phyloP scores from a whole-genome alignment of 2,797 vertebrate genomes.

The Channallabes apus region DNA sequence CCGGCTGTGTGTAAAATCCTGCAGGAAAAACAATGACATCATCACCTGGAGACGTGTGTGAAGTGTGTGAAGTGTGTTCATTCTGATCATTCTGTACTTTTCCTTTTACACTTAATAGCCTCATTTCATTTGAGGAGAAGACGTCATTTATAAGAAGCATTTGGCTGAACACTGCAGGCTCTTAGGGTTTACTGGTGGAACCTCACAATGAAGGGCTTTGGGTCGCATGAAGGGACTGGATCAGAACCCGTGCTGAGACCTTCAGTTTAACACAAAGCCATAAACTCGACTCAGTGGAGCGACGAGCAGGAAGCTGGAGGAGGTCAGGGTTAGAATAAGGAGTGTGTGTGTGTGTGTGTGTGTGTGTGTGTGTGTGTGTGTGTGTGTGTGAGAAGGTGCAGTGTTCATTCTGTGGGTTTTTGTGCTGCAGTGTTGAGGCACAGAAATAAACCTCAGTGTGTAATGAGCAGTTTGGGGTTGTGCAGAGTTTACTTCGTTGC shows the following conservation, averaged over 20 bases:
- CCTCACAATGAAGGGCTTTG: not conserved
- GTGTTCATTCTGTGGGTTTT: not conserved
- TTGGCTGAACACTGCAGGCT: not conserved
- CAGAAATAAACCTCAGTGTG: constrained; percentile 9
- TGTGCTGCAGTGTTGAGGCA: not conserved
- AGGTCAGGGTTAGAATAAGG: not conserved
- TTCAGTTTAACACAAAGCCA: not conserved
- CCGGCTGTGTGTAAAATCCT: not conserved
- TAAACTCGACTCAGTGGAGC: not conserved
- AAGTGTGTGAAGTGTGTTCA: not conserved
- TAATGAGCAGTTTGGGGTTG: not conserved
- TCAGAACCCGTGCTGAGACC: not conserved
- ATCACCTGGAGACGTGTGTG: not conserved
- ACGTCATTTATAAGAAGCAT: not conserved
- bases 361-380: not conserved
- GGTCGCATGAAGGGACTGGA: not conserved
- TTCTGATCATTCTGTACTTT: not conserved
- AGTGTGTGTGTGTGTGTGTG: not conserved
- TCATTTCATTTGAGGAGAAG: not conserved
- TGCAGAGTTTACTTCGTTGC: constrained; percentile 14
- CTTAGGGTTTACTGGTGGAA: not conserved
- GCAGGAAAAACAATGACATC: not conserved
- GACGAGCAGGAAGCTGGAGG: not conserved
- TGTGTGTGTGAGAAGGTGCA: not conserved
- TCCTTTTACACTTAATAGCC: not conserved